Evolutionary conservation across 2,113 vertebrate species (phyloP).

Genomic region (Bos javanicus): DNA sequence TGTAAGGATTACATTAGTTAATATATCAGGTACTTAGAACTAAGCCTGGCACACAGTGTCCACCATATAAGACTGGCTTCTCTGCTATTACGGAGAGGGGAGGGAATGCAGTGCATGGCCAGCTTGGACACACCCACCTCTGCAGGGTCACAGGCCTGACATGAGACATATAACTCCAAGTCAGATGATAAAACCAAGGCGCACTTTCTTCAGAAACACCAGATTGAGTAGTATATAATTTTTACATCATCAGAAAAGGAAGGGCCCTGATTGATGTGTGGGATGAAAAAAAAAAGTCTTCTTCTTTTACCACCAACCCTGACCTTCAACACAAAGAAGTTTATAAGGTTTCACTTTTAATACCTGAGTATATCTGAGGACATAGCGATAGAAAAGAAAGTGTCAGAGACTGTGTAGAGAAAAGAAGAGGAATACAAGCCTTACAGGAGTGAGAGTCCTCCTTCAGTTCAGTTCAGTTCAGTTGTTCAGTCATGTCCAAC

Average conservation of each 20-base stretch:
- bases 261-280: neutral
- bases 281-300: neutral
- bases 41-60: neutral
- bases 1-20: neutral
- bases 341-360: neutral
- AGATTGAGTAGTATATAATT: neutral
- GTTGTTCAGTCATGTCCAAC: accelerated
- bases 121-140: neutral
- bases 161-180: neutral
- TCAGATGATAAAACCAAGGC: neutral
- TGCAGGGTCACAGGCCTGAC: neutral
- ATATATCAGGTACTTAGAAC: neutral
- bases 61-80: neutral
- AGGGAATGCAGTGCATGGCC: neutral
- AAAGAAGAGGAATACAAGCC: neutral
- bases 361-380: neutral
- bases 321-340: neutral
- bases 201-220: neutral
- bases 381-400: neutral
- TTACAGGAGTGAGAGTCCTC: neutral
- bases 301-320: neutral
- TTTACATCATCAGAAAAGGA: neutral
- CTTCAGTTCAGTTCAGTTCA: neutral
- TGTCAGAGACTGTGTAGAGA: neutral
- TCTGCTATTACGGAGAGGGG: neutral